These are phyloP conservation scores for Diadophis punctatus DNA, from an alignment of 2,113 vertebrate genomes.

Conservation along the genomic window DNA sequence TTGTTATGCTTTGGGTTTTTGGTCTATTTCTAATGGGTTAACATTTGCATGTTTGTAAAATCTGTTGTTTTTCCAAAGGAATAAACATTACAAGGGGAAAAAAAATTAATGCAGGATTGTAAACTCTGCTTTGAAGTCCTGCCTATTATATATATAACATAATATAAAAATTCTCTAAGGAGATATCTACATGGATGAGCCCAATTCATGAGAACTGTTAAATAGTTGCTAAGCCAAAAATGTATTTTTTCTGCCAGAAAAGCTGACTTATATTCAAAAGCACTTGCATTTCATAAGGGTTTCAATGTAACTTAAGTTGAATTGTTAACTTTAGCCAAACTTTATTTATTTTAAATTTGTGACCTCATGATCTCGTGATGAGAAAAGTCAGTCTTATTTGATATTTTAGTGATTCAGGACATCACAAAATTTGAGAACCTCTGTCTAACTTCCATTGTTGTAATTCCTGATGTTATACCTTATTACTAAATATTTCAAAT, in stretches of 20 bases:
- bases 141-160: not conserved
- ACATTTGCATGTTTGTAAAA: not conserved
- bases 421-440: not conserved
- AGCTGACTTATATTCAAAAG: not conserved
- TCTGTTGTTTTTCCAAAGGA: not conserved
- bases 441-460: not conserved
- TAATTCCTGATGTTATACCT: not conserved
- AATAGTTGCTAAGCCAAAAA: not conserved
- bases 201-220: not conserved
- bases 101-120: not conserved
- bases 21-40: not conserved
- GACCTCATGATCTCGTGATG: not conserved
- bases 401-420: not conserved
- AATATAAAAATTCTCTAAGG: not conserved
- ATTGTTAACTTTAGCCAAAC: not conserved
- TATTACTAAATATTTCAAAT: not conserved
- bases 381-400: not conserved
- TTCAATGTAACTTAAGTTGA: not conserved
- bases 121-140: not conserved
- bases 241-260: not conserved
- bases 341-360: not conserved
- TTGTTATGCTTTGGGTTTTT: not conserved
- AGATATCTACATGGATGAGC: not conserved
- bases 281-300: not conserved
- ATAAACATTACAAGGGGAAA: not conserved